These are phyloP conservation scores for Rhegmatorhina hoffmannsi DNA, from an alignment of 2,113 vertebrate genomes.

Conservation along the genomic window DNA sequence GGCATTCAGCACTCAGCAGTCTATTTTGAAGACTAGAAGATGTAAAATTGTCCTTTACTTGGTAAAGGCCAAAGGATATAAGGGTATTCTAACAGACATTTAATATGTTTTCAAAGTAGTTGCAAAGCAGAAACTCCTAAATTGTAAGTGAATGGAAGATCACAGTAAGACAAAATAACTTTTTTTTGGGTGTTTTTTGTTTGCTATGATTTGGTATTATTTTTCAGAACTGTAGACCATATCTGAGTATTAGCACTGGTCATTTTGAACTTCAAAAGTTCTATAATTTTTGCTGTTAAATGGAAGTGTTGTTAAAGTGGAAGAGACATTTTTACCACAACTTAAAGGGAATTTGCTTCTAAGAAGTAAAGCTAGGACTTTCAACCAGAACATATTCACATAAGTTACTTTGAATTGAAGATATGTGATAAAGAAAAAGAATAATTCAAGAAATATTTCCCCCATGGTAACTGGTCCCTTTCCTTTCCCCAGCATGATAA, in stretches of 20 bases:
- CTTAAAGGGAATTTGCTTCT: not conserved
- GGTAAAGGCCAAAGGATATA: not conserved
- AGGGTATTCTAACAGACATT: not conserved
- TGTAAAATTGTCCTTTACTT: not conserved
- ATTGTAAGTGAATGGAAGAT: not conserved
- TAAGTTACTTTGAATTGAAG: not conserved
- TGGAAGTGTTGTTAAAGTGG: not conserved
- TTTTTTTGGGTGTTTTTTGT: not conserved
- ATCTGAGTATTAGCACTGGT: not conserved
- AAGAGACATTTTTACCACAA: not conserved
- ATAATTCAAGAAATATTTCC: not conserved
- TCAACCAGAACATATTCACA: not conserved
- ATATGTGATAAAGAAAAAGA: not conserved
- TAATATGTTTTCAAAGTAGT: not conserved
- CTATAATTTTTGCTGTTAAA: not conserved
- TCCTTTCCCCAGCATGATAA: not conserved
- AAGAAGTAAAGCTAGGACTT: not conserved
- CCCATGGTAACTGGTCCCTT: not conserved
- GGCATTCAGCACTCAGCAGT: not conserved
- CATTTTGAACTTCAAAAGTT: not conserved
- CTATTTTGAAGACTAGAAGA: not conserved
- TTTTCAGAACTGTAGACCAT: not conserved
- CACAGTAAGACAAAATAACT: not conserved
- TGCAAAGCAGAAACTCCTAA: not conserved
- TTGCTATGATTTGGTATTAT: not conserved